Evolutionary conservation across 2,888 invertebrate species (phyloP), one percentile per base, ranked within the genome.

Genomic region (Allolobophora icterica): DNA sequence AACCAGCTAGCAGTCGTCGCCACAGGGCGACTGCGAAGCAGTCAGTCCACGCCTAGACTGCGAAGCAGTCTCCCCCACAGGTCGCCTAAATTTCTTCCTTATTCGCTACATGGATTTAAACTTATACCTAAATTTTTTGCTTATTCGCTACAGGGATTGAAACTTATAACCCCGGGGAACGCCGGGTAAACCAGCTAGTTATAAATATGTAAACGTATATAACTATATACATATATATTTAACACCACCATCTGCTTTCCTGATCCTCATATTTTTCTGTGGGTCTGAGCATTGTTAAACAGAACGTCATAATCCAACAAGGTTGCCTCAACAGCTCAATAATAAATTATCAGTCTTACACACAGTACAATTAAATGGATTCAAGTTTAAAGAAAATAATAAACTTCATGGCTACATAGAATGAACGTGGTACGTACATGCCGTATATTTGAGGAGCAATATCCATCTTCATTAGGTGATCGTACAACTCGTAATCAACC

Each of bases 371-470:
- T 11, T 24, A n/a, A 71, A 71, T 71, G 71, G n/a, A 71, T 30
- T 8, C n/a, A 71, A 71, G 71, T 71, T 71, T n/a, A 71, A 35
- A 15, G 21, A 33, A n/a, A 40, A n/a, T 24, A 6, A 90, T 19
- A 34, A 83, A 90, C 21, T 17, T n/a, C 5, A 17, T 17, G 17
- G 40, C 30, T 33, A n/a, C 15, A 34, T n/a, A 83, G 83, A 34
- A 83, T 33, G 6, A 91, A 40, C 33, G 91, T 91, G 24, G 33
- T 34, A 96, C 97, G 96, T 95, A 97, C 97, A 98, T 97, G 94
- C 98, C 98, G 95, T 97, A 98, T 83, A 98, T 96, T 94, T 97
- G 97, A 94, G 98, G 96, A n/a, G 97, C 97, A 93, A 98, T 97
- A 94, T 97, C 97, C 94, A 97, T 96, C 90, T 96, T 96, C 89